Percentiles rank a stretch among this genome's conserved stretches.
phyloP scores from a whole-genome alignment of 2,888 invertebrate genomes.

The Philaethria dido region DNA sequence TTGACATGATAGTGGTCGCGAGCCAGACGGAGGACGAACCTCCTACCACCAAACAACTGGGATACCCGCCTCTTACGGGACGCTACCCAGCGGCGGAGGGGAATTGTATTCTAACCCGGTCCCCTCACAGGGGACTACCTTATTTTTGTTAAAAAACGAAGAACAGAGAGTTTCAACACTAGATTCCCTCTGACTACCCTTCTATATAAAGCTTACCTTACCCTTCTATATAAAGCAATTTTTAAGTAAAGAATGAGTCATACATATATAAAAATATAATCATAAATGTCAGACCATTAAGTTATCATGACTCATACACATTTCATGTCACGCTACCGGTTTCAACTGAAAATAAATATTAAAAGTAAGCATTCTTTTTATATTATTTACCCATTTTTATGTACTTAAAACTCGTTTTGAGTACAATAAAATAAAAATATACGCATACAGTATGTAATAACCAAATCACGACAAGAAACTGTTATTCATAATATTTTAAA shows the following conservation, averaged over 20 bases:
- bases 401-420: background rate
- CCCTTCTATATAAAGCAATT: background rate
- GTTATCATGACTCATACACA: conserved; percentile 1
- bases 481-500: background rate
- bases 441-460: background rate
- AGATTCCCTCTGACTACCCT: too few relatives aligned
- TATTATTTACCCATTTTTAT: conserved; percentile 10
- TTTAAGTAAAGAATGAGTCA: background rate
- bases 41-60: too few relatives aligned
- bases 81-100: too few relatives aligned
- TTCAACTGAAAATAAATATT: conserved; percentile 9
- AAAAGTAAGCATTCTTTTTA: conserved; percentile 6
- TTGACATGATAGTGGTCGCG: too few relatives aligned
- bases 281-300: conserved; percentile 11
- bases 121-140: too few relatives aligned
- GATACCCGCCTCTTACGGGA: too few relatives aligned
- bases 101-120: too few relatives aligned
- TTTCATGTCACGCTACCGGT: conserved; percentile 16
- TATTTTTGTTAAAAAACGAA: too few relatives aligned
- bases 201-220: too few relatives aligned
- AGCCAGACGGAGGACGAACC: too few relatives aligned
- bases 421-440: background rate
- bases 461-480: background rate
- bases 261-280: conserved; percentile 15
- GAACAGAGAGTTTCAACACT: too few relatives aligned